Conservation (phyloP, 2,113 vertebrate species). For the Mungos mungo region DNA sequence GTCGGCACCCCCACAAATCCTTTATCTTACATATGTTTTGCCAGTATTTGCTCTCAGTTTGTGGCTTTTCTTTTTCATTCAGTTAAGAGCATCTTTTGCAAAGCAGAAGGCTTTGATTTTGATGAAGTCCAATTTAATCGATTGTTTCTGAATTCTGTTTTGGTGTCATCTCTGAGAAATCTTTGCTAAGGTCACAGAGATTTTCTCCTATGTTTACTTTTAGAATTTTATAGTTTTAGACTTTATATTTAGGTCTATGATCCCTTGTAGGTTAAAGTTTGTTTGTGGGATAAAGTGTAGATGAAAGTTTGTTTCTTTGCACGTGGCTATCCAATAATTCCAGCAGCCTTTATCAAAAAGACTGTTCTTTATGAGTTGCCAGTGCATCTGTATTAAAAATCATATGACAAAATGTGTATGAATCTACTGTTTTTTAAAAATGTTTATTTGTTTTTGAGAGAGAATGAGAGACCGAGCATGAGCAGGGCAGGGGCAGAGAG, state of each 20-base stretch:
- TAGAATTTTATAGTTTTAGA: neutral
- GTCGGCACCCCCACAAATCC: too few relatives aligned
- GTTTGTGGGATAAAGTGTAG: neutral
- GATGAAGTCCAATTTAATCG: neutral
- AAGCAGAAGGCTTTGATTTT: slow-evolving; percentile 3
- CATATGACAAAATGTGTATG: neutral
- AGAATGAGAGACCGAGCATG: too few relatives aligned
- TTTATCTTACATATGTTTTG: neutral
- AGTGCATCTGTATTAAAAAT: neutral
- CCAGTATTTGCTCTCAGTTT: neutral
- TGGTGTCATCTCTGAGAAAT: neutral
- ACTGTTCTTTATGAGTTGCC: neutral
- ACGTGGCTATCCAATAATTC: neutral
- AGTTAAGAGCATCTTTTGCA: neutral
- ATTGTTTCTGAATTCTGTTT: neutral
- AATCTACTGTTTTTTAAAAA: neutral
- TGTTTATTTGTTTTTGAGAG: too few relatives aligned
- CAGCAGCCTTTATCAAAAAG: neutral
- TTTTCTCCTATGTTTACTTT: neutral
- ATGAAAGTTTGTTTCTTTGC: neutral
- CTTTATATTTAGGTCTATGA: neutral
- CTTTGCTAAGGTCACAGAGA: neutral
- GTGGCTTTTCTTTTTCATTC: neutral
- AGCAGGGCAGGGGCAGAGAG: too few relatives aligned
- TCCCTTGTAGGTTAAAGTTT: neutral